Evolutionary conservation across 2,797 vertebrate genomes (phyloP).

Genomic region (Lophius americanus): DNA sequence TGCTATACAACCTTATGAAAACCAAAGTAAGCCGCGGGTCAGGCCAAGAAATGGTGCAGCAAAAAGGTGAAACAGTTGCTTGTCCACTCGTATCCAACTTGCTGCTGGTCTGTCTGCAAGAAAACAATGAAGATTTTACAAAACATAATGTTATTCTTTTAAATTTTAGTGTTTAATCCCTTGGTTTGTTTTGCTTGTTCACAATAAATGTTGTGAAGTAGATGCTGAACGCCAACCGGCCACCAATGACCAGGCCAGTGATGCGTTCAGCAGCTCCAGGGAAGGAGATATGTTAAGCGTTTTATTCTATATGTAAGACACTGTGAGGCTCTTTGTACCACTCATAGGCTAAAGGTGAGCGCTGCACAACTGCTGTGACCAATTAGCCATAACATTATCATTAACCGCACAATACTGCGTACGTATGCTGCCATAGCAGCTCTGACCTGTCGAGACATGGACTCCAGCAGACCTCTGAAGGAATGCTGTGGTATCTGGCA

Average conservation of each 20-base stretch:
- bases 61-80: background rate
- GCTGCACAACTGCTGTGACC: slow-evolving; percentile 54
- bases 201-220: background rate
- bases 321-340: too few relatives aligned
- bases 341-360: slow-evolving; percentile 14
- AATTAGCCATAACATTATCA: background rate
- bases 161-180: background rate
- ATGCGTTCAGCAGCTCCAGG: background rate
- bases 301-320: background rate
- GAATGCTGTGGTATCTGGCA: too few relatives aligned
- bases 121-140: background rate
- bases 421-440: too few relatives aligned
- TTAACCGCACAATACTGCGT: too few relatives aligned
- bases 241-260: background rate
- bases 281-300: background rate
- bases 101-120: background rate
- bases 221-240: slow-evolving; percentile 8
- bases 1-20: background rate
- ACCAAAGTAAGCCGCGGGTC: background rate
- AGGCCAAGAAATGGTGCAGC: background rate
- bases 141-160: background rate
- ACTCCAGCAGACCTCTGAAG: too few relatives aligned
- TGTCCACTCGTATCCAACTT: background rate
- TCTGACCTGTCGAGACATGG: too few relatives aligned
- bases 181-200: background rate